Evolutionary conservation across 2,113 vertebrate genomes (phyloP).

Genomic region (Amblyornis subalaris): DNA sequence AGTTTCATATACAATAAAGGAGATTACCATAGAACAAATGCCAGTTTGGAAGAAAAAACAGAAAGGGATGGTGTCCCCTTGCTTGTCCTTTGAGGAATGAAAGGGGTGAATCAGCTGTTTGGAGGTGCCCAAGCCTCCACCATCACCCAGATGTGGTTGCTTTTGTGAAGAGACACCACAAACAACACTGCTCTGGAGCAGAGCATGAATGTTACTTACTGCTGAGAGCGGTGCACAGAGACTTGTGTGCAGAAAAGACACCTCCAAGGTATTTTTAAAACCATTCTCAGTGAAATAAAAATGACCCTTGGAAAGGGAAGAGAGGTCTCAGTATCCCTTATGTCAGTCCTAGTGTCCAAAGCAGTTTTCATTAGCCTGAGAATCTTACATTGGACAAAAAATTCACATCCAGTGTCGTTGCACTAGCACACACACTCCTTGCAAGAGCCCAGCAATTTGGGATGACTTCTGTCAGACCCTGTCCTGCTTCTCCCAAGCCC

Average conservation of each 20-base stretch:
- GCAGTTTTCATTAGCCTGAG: background rate
- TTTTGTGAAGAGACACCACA: background rate
- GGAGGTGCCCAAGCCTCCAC: background rate
- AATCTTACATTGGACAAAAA: background rate
- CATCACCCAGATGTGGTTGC: background rate
- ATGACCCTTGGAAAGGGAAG: background rate
- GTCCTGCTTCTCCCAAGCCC: background rate
- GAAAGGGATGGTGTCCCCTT: background rate
- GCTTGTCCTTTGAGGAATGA: background rate
- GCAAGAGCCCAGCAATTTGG: background rate
- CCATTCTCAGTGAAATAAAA: background rate
- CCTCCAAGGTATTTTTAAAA: background rate
- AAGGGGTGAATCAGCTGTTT: background rate
- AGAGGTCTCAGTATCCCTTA: background rate
- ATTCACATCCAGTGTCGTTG: background rate
- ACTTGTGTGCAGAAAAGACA: background rate
- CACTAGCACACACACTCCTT: background rate
- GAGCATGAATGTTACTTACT: background rate
- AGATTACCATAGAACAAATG: background rate
- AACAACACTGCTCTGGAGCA: background rate
- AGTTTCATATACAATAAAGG: background rate
- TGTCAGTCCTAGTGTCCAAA: background rate
- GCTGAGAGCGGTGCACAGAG: fast-evolving
- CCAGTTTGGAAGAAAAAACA: background rate
- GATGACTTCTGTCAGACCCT: background rate